These are phyloP conservation scores for Ranitomeya variabilis DNA, from an alignment of 2,113 vertebrate species.

Conservation along the genomic window DNA sequence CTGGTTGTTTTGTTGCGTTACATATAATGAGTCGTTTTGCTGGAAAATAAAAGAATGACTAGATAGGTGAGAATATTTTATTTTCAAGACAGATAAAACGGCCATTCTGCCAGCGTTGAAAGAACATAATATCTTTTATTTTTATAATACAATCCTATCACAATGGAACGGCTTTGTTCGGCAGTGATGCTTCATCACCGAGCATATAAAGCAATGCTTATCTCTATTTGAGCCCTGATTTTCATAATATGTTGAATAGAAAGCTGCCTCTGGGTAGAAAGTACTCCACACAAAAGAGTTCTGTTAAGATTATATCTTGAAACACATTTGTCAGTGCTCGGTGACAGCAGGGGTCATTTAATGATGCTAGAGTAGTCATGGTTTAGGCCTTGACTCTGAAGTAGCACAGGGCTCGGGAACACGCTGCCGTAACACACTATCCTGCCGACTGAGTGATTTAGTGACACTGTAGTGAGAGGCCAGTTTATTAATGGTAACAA, in stretches of 20 bases:
- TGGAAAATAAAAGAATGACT: conserved; percentile 22
- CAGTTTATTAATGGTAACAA: conserved; percentile 38
- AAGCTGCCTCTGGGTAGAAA: conserved; percentile 53
- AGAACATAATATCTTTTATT: conserved; percentile 49
- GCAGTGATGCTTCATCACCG: conserved; percentile 47
- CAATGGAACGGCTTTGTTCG: conserved; percentile 54
- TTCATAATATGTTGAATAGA: conserved; percentile 56
- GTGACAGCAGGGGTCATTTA: conserved; percentile 57
- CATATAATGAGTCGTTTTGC: conserved; percentile 1
- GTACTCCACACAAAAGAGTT: conserved; percentile 54
- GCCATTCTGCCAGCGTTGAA: conserved; percentile 27
- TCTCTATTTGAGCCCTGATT: conserved; percentile 58
- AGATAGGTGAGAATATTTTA: conserved; percentile 45
- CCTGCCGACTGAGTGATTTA: conserved; percentile 37
- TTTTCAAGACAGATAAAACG: conserved; percentile 35
- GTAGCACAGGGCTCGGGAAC: conserved; percentile 37
- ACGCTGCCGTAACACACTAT: conserved; percentile 24
- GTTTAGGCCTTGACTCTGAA: conserved; percentile 32
- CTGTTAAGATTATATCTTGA: conserved; percentile 57
- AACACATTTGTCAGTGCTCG: conserved; percentile 56
- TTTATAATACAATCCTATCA: conserved; percentile 57
- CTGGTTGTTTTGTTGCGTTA: neutral
- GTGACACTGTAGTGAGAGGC: conserved; percentile 13
- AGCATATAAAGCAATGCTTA: conserved; percentile 55
- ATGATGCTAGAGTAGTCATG: conserved; percentile 47